Evolutionary conservation across 2,888 invertebrate genomes (phyloP), one percentile per base, ranked within the genome.

Genomic region (Ophion ventricosus): DNA sequence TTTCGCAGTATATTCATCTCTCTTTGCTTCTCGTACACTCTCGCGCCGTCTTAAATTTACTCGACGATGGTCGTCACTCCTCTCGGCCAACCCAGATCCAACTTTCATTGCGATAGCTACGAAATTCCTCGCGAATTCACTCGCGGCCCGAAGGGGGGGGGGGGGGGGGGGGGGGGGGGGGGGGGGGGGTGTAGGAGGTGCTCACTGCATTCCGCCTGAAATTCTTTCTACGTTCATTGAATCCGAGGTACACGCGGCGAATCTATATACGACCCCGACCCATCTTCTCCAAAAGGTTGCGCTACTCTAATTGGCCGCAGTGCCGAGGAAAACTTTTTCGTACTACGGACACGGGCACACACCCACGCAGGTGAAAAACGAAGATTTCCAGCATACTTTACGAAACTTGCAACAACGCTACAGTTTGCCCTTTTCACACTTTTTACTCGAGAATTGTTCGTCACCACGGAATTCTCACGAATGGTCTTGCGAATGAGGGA

Each of bases 121-220:
- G 74, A 84, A 78, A 84, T 84, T 84, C 84, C 84, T 54, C 54
- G 81, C 57, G 81, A 81, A 80, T 84, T 84, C 81, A 70, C 81
- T 84, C 81, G 56, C 64, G 64, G 73, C 56, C 43, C 66, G n/a
- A n/a, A 7, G 20, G 20, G 74, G 26, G 64, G 54, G 64, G 63
- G n/a, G n/a, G n/a, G n/a, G n/a, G n/a, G n/a, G n/a, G n/a, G n/a
- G n/a, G n/a, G n/a, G n/a, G n/a, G n/a, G n/a, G n/a, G n/a, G n/a
- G n/a, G n/a, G n/a, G n/a, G n/a, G n/a, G n/a, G n/a, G n/a, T n/a
- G n/a, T n/a, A n/a, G n/a, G 64, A 80, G 80, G 72, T 61, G 70
- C 75, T 83, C 83, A 64, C 70, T 49, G 76, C 59, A 80, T 84
- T 81, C 81, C 74, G 70, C 80, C 78, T 81, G 77, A 81, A 84